Evolutionary conservation across 2,113 vertebrate species (phyloP).

Genomic region (Chloropsis hardwickii): DNA sequence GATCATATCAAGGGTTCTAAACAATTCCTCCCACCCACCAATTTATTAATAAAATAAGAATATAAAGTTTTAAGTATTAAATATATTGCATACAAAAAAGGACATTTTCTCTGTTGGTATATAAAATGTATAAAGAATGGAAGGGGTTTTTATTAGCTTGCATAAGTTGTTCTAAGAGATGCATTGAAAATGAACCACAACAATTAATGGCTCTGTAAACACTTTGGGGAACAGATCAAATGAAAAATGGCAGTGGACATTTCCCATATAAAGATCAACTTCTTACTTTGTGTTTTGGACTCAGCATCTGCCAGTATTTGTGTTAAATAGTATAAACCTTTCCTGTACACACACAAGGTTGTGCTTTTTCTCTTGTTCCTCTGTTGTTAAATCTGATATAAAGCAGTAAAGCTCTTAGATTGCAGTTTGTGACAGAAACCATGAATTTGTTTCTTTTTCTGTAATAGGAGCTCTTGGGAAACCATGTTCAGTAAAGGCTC

Average conservation of each 20-base stretch:
- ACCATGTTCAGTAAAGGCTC: conserved; percentile 88
- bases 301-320: neutral
- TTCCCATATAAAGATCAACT: conserved; percentile 34
- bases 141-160: neutral
- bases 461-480: conserved; percentile 90
- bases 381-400: conserved; percentile 32
- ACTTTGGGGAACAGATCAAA: neutral
- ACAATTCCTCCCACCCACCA: neutral
- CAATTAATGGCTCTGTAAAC: neutral
- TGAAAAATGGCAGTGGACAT: conserved; percentile 1
- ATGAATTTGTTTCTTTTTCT: conserved; percentile 56
- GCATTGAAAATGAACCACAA: neutral
- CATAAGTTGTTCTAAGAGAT: neutral
- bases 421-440: conserved; percentile 29
- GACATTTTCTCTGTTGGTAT: neutral
- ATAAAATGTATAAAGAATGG: neutral
- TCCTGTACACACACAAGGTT: neutral
- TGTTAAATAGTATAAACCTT: neutral
- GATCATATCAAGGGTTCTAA: neutral
- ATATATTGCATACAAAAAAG: neutral
- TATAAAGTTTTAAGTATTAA: neutral
- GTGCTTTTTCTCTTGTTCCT: conserved; percentile 8
- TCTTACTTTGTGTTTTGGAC: conserved; percentile 24
- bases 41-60: neutral
- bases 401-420: conserved; percentile 12